Evolutionary conservation across 2,797 vertebrate genomes (phyloP), one percentile per base, ranked within the genome.

Genomic region (Limosa lapponica): DNA sequence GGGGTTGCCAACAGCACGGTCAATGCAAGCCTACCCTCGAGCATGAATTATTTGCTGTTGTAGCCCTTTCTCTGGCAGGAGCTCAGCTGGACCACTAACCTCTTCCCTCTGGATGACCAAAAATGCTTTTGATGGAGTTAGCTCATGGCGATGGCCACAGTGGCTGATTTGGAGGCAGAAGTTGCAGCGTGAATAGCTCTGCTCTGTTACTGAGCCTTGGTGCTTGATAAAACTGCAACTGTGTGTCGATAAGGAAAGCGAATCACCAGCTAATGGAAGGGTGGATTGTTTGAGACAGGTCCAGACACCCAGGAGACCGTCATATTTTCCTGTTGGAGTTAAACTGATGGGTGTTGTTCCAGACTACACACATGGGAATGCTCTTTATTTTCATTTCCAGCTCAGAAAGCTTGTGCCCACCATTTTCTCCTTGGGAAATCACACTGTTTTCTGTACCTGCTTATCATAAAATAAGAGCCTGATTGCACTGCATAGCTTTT

Each of bases 331-430:
- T 85, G 8, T 3, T 65, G 74, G 44, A 90, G 27, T 74, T 93
- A 81, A 89, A 90, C 66, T 70, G 54, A 69, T 77, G 51, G 58
- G 54, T 92, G 58, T 62, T 90, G 18, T 80, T 95, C 80, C 77
- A 94, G 59, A 41, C n/a, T 46, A n/a, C 27, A 62, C 71, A 90
- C 52, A 49, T 0, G 3, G 67, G 37, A 87, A 64, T 46, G 28
- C 13, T 61, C 64, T 87, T 87, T 82, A 30, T 93, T 94, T 93
- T 61, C 41, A 37, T 80, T 96, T 96, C 78, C 67, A 89, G 37
- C 73, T 91, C 87, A 82, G 62, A 91, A 83, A 37, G 6, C 37
- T 51, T 65, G 30, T 22, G 41, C 72, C 67, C 57, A 62, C 57
- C 44, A 28, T 93, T 90, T 96, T 72, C 57, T 87, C 36, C 37